Evolutionary conservation across 1,140 invertebrate genomes (phyloP).

Genomic region (Meloidogyne exigua): DNA sequence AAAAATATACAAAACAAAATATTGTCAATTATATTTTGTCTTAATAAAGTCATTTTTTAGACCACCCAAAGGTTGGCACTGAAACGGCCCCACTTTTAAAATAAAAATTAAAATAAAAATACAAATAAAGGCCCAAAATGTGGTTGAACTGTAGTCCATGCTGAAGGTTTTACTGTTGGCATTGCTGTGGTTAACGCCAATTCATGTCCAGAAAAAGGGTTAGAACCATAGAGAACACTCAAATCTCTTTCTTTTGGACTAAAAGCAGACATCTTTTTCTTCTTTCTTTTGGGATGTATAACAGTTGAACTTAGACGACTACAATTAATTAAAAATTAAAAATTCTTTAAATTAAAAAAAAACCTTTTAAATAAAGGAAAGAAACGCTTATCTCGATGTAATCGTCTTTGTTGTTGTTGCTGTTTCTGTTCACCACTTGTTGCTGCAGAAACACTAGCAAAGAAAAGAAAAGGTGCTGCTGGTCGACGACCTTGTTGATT

Average conservation of each 20-base stretch:
- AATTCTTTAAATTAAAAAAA: background rate
- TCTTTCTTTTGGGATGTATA: slow-evolving; percentile 1
- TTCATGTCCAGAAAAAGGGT: slow-evolving; percentile 1
- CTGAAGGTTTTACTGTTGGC: background rate
- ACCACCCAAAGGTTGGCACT: too few species aligned
- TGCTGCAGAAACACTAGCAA: background rate
- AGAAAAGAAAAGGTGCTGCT: background rate
- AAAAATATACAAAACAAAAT: too few species aligned
- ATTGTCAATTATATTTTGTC: too few species aligned
- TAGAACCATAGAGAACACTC: slow-evolving; percentile 6
- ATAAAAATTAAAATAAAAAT: too few species aligned
- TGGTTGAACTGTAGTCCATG: slow-evolving; percentile 45
- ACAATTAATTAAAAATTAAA: too few species aligned
- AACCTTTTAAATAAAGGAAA: slow-evolving; percentile 1
- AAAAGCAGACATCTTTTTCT: too few species aligned
- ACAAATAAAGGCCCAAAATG: slow-evolving; percentile 56
- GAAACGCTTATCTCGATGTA: background rate
- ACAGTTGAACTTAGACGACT: too few species aligned
- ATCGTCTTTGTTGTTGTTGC: too few species aligned
- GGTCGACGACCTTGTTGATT: background rate
- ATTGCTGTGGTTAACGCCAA: background rate
- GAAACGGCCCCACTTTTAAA: too few species aligned
- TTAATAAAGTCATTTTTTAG: too few species aligned
- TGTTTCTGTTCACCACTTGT: background rate
- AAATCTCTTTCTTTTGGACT: background rate